Evolutionary conservation across 2,113 vertebrate genomes (phyloP).

Genomic region (Dicaeum eximium): DNA sequence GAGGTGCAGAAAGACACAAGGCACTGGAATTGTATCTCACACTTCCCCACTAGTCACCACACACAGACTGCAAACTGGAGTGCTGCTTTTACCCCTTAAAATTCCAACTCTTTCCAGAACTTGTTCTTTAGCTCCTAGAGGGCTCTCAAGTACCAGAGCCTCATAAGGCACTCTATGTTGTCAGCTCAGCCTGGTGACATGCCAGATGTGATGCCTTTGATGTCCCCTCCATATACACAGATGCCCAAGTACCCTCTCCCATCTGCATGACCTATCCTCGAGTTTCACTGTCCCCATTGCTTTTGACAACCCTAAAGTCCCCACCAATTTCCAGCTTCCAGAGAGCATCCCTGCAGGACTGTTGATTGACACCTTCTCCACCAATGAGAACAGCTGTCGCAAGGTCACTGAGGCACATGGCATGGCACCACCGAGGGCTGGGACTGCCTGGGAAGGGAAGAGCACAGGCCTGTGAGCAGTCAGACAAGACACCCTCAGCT

Average conservation of each 20-base stretch:
- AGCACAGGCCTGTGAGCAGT: not conserved
- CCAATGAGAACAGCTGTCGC: slow-evolving; percentile 83
- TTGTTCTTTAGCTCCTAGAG: not conserved
- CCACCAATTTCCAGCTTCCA: slow-evolving; percentile 89
- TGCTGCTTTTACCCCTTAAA: not conserved
- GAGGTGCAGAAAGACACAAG: not conserved
- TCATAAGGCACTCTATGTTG: not conserved
- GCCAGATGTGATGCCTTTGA: not conserved
- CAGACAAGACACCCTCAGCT: not conserved
- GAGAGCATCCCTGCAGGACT: slow-evolving; percentile 74
- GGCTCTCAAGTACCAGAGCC: not conserved
- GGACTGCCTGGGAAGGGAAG: slow-evolving; percentile 69
- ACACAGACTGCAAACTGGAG: not conserved
- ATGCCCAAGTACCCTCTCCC: not conserved
- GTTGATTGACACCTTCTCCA: slow-evolving; percentile 74
- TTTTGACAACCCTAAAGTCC: not conserved
- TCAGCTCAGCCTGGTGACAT: not conserved
- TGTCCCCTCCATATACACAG: not conserved
- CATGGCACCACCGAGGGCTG: slow-evolving; percentile 80
- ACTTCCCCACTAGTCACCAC: not conserved
- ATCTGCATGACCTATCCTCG: not conserved
- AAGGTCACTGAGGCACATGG: slow-evolving; percentile 83
- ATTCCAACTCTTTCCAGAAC: not conserved
- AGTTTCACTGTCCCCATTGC: not conserved
- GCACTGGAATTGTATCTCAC: not conserved